phyloP scores from a whole-genome alignment of 2,797 vertebrate genomes.

The Sebastes hubbsi region DNA sequence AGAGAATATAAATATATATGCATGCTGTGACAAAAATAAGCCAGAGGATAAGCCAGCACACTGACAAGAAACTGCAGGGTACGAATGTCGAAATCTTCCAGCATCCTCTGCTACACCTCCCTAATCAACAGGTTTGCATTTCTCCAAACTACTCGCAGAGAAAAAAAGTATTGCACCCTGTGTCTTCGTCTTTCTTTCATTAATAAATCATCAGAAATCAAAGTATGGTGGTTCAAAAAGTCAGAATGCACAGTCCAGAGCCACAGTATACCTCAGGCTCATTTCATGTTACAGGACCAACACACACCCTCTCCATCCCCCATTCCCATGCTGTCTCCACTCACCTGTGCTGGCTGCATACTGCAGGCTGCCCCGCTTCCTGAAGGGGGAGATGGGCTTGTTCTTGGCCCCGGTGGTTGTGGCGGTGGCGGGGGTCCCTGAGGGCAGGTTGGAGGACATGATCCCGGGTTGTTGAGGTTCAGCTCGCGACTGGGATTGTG shows the following conservation, averaged over 20 bases:
- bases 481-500: constrained; percentile 11
- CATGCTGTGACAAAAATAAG: not conserved
- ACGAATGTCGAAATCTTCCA: not conserved
- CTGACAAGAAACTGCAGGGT: not conserved
- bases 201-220: not conserved
- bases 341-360: constrained; percentile 88
- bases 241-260: not conserved
- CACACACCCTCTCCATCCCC: not conserved
- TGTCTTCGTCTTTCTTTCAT: not conserved
- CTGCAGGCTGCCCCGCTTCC: constrained; percentile 91
- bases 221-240: not conserved
- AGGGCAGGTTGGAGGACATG: constrained; percentile 83
- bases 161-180: not conserved
- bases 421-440: constrained; percentile 20
- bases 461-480: constrained; percentile 48
- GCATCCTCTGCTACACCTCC: not conserved
- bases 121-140: constrained; percentile 74
- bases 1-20: not conserved
- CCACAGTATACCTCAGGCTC: not conserved
- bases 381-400: constrained; percentile 86
- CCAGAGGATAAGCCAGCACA: not conserved
- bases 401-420: constrained; percentile 47
- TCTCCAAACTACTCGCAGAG: constrained; percentile 30
- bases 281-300: not conserved
- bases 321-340: constrained; percentile 46